A percentile compares a stretch with the other conserved stretches of the same genome.
phyloP scores from a whole-genome alignment of 2,113 vertebrate genomes.

The Entomyzon cyanotis region DNA sequence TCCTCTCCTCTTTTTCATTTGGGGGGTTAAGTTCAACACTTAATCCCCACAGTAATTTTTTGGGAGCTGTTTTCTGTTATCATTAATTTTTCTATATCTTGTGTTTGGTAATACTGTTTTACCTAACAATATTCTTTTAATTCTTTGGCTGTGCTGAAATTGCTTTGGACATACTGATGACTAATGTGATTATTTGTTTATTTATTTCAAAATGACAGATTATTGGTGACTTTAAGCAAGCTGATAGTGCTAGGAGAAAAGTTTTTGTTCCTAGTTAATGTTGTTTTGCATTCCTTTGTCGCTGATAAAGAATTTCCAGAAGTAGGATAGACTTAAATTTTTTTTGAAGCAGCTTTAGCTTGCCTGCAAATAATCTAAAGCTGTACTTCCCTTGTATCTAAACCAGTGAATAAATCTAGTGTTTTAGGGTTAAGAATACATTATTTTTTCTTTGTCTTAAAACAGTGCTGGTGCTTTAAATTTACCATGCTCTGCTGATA shows the following conservation, averaged over 20 bases:
- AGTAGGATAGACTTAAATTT: not conserved
- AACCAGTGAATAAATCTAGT: not conserved
- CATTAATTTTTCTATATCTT: not conserved
- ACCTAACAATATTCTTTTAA: not conserved
- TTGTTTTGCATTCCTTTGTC: not conserved
- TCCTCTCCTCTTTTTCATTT: not conserved
- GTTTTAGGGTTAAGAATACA: not conserved
- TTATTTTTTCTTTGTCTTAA: not conserved
- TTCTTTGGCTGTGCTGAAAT: not conserved
- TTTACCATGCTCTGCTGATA: not conserved
- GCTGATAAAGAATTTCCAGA: not conserved
- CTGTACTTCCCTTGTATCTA: not conserved
- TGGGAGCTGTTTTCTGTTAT: not conserved
- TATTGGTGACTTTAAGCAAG: not conserved
- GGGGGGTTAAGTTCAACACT: not conserved
- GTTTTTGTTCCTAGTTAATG: not conserved
- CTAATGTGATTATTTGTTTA: not conserved
- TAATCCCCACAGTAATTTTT: not conserved
- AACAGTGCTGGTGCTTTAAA: not conserved
- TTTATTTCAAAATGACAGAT: not conserved
- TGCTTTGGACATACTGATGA: not conserved
- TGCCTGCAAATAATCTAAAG: not conserved
- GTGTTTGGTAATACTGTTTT: not conserved
- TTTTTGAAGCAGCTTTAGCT: not conserved
- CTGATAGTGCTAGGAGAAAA: not conserved